A percentile compares a stretch with the other conserved stretches of the same genome.
phyloP scores from a whole-genome alignment of 1,140 invertebrate genomes.

The Zaprionus kolodkinae region DNA sequence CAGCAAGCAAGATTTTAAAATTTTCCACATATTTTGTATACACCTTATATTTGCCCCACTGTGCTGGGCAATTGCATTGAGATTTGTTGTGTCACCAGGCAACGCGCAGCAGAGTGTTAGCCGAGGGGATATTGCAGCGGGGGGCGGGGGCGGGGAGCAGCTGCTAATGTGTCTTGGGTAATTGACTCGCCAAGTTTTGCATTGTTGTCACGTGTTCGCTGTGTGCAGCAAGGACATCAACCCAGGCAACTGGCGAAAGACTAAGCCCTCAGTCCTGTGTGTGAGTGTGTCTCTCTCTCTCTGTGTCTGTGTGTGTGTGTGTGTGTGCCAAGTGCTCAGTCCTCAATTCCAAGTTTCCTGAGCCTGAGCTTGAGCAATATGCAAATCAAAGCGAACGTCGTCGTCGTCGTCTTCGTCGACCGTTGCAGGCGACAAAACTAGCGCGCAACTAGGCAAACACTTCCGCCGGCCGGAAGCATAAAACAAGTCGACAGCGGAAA shows the following conservation, averaged over 20 bases:
- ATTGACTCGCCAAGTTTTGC: slow-evolving; percentile 75
- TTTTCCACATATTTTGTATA: too few relatives aligned
- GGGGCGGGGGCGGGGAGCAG: slow-evolving; percentile 39
- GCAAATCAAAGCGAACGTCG: slow-evolving; percentile 73
- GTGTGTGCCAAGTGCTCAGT: slow-evolving; percentile 18
- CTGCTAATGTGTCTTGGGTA: slow-evolving; percentile 80
- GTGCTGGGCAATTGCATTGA: slow-evolving; percentile 67
- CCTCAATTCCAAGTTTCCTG: slow-evolving; percentile 13
- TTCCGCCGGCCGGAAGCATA: slow-evolving; percentile 81
- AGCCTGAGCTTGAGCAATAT: slow-evolving; percentile 52
- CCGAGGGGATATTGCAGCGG: neutral
- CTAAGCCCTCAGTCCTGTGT: slow-evolving; percentile 21
- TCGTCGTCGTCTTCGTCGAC: slow-evolving; percentile 43
- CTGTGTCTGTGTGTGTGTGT: neutral
- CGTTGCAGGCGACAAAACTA: slow-evolving; percentile 77
- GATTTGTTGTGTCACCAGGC: slow-evolving; percentile 58
- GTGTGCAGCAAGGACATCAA: slow-evolving; percentile 30
- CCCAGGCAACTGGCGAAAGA: neutral
- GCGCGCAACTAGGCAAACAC: slow-evolving; percentile 82
- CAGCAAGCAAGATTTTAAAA: too few relatives aligned
- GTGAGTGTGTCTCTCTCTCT: too few relatives aligned
- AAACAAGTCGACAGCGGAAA: slow-evolving; percentile 82
- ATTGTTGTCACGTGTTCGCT: slow-evolving; percentile 72
- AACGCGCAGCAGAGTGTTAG: slow-evolving; percentile 4
- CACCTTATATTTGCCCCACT: slow-evolving; percentile 8